Percentiles rank a stretch among this genome's conserved stretches.
Conservation (phyloP, 2,888 invertebrate genomes). For the Drosophila ezoana region DNA sequence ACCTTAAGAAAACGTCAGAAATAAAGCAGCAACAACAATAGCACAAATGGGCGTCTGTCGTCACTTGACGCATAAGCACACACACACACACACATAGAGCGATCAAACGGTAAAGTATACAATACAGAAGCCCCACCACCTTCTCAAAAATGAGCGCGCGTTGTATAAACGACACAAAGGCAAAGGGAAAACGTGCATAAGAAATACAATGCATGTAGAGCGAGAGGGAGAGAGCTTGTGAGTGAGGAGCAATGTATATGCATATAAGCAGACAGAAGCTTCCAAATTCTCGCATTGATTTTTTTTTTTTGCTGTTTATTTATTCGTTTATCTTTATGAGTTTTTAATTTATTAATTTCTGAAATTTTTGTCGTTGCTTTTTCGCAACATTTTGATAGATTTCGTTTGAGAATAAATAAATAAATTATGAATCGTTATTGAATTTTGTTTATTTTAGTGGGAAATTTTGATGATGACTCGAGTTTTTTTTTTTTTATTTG, state of each 20-base stretch:
- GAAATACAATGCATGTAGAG: slow-evolving; percentile 38
- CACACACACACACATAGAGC: slow-evolving; percentile 10
- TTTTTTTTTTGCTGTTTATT: slow-evolving; percentile 15
- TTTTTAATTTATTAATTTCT: slow-evolving; percentile 30
- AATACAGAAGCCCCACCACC: slow-evolving; percentile 15
- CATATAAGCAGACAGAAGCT: slow-evolving; percentile 15
- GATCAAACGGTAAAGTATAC: slow-evolving; percentile 36
- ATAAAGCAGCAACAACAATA: slow-evolving; percentile 14
- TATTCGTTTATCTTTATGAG: slow-evolving; percentile 10
- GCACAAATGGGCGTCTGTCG: slow-evolving; percentile 35
- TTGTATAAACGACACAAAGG: slow-evolving; percentile 55
- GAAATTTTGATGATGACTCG: slow-evolving; percentile 3
- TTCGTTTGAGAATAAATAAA: slow-evolving; percentile 15
- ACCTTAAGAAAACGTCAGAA: slow-evolving; percentile 13
- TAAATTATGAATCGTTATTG: slow-evolving; percentile 18
- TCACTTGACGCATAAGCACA: slow-evolving; percentile 50
- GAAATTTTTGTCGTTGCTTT: slow-evolving; percentile 1
- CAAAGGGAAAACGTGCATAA: slow-evolving; percentile 58
- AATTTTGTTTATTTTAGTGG: slow-evolving; percentile 1
- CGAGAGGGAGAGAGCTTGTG: not conserved
- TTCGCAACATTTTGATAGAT: slow-evolving; percentile 9
- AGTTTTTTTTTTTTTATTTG: not conserved
- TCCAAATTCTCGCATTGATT: slow-evolving; percentile 38
- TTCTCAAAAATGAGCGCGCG: slow-evolving; percentile 27
- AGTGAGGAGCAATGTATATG: slow-evolving; percentile 5